Conservation (phyloP, 2,113 vertebrate genomes). For the Stegastes partitus region DNA sequence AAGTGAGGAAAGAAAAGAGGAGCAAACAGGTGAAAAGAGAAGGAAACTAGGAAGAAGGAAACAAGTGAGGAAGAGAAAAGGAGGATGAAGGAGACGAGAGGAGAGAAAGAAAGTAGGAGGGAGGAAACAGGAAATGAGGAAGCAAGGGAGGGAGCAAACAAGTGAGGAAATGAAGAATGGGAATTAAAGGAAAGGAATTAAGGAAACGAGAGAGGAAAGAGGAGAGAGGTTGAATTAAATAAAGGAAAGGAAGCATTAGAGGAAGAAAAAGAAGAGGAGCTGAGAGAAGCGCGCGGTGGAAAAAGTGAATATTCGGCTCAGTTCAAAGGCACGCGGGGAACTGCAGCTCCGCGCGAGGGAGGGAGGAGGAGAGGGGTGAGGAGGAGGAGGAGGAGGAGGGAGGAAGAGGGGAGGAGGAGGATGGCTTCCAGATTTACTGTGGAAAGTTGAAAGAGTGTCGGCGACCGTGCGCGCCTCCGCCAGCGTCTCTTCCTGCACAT, state of each 20-base stretch:
- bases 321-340: conserved; percentile 80
- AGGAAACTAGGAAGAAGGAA: background rate
- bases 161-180: background rate
- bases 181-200: background rate
- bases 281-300: conserved; percentile 62
- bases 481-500: conserved; percentile 7
- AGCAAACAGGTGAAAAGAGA: background rate
- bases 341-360: conserved; percentile 70
- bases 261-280: conserved; percentile 19
- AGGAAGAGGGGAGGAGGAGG: conserved; percentile 56
- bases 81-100: background rate
- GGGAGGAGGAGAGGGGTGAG: background rate
- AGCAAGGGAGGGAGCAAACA: background rate
- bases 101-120: background rate
- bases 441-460: conserved; percentile 82
- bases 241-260: background rate
- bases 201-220: background rate
- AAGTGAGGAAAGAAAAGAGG: too few relatives aligned
- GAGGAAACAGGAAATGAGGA: background rate
- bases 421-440: conserved; percentile 88
- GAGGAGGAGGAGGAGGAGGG: background rate
- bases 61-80: background rate
- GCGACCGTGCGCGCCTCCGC: conserved; percentile 41
- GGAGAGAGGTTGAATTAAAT: background rate
- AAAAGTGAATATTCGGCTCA: conserved; percentile 83